phyloP scores from a whole-genome alignment of 2,113 vertebrate species.

The Muscicapa adusta region DNA sequence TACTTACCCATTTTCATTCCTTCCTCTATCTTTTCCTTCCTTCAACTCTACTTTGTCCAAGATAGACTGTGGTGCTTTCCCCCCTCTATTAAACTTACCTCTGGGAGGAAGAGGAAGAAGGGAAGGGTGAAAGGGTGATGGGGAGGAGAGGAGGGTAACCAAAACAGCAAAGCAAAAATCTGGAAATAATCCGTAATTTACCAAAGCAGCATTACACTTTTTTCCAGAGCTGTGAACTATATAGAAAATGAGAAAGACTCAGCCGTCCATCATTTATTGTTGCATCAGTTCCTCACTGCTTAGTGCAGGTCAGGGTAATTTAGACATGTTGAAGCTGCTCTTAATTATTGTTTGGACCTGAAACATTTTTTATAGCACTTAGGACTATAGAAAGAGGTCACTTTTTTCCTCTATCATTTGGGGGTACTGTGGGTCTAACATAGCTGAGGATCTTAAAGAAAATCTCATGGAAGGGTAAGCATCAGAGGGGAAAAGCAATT shows the following conservation, averaged over 20 bases:
- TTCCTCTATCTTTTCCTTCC: not conserved
- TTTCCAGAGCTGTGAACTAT: not conserved
- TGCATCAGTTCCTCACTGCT: not conserved
- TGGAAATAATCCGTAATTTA: not conserved
- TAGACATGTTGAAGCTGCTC: not conserved
- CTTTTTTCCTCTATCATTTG: not conserved
- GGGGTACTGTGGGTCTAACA: not conserved
- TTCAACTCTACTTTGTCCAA: not conserved
- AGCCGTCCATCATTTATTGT: not conserved
- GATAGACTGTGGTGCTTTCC: not conserved
- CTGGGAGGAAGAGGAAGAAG: not conserved
- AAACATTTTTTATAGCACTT: not conserved
- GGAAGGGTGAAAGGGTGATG: accelerated
- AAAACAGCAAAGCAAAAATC: not conserved
- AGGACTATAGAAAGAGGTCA: not conserved
- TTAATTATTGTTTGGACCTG: not conserved
- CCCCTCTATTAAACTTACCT: not conserved
- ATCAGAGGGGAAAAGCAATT: not conserved
- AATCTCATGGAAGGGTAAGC: not conserved
- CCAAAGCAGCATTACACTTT: not conserved
- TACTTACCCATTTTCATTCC: not conserved
- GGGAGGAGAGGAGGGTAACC: too few relatives aligned
- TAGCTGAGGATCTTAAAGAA: not conserved
- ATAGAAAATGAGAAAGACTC: not conserved
- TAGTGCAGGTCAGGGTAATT: not conserved